Conservation (phyloP, 1,140 invertebrate species). For the Psix sp. region DNA sequence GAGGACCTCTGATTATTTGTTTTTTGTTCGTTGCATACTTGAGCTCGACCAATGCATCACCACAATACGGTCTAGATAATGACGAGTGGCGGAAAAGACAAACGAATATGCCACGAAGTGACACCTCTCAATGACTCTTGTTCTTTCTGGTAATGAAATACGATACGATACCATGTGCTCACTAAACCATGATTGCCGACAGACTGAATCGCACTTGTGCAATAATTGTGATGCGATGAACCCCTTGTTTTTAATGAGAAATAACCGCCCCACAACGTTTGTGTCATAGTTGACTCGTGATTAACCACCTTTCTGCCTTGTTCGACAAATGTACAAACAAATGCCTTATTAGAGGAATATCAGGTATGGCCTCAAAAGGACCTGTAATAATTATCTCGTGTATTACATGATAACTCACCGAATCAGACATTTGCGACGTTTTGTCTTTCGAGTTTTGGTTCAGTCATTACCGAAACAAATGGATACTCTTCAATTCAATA, state of each 20-base stretch:
- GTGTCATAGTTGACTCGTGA: conserved; percentile 57
- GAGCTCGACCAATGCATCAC: conserved; percentile 69
- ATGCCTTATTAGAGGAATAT: conserved; percentile 49
- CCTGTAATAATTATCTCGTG: conserved; percentile 22
- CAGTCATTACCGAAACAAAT: too few species aligned
- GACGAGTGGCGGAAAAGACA: conserved; percentile 74
- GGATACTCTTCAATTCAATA: too few species aligned
- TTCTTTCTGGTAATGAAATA: conserved; percentile 56
- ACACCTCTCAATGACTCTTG: conserved; percentile 77
- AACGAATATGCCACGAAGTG: conserved; percentile 78
- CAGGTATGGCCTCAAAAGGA: conserved; percentile 24
- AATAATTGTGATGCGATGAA: conserved; percentile 74
- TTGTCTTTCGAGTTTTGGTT: too few species aligned
- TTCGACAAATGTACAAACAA: conserved; percentile 53
- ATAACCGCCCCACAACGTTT: conserved; percentile 54
- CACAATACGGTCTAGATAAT: conserved; percentile 73
- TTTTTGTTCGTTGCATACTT: conserved; percentile 71
- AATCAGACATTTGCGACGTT: too few species aligned
- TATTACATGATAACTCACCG: not conserved
- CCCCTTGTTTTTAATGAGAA: conserved; percentile 76
- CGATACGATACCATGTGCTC: conserved; percentile 61
- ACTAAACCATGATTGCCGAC: conserved; percentile 58
- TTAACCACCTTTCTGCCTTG: conserved; percentile 57
- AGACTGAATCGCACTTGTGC: conserved; percentile 67
- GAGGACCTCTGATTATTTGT: conserved; percentile 72